Percentiles rank a stretch among this genome's conserved stretches.
Evolutionary conservation across 2,888 invertebrate species (phyloP).

Genomic region (Acanthoscelides obtectus): DNA sequence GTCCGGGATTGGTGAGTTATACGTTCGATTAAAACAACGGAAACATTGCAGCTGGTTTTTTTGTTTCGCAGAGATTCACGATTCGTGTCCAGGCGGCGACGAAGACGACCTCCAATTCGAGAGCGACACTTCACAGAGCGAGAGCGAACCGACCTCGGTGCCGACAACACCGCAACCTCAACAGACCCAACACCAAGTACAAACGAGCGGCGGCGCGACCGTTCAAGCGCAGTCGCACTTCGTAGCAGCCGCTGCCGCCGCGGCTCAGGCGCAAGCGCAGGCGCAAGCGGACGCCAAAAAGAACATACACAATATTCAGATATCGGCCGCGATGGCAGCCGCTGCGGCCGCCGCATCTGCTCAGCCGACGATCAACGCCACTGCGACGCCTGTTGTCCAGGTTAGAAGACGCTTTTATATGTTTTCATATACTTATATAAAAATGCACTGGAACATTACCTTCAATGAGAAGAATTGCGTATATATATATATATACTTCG

Average conservation of each 20-base stretch:
- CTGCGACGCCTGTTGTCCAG: conserved; percentile 42
- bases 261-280: conserved; percentile 20
- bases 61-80: conserved; percentile 38
- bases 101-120: conserved; percentile 58
- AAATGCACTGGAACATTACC: background rate
- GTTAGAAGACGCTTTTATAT: conserved; percentile 28
- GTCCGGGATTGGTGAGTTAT: conserved; percentile 59
- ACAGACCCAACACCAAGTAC: conserved; percentile 22
- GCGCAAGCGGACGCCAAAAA: conserved; percentile 31
- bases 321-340: conserved; percentile 33
- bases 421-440: background rate
- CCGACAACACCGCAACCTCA: conserved; percentile 39
- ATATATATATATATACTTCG: too few relatives aligned
- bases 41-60: too few relatives aligned
- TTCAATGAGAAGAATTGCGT: too few relatives aligned
- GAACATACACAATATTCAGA: conserved; percentile 43
- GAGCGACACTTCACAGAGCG: conserved; percentile 46
- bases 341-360: conserved; percentile 10
- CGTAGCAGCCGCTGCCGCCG: background rate
- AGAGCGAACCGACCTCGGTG: conserved; percentile 41
- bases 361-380: conserved; percentile 37
- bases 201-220: conserved; percentile 17
- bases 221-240: conserved; percentile 15
- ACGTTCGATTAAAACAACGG: too few relatives aligned
- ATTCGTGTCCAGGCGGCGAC: conserved; percentile 47